These are phyloP conservation scores for Micrastur ruficollis DNA, from an alignment of 2,797 vertebrate genomes.

Conservation along the genomic window DNA sequence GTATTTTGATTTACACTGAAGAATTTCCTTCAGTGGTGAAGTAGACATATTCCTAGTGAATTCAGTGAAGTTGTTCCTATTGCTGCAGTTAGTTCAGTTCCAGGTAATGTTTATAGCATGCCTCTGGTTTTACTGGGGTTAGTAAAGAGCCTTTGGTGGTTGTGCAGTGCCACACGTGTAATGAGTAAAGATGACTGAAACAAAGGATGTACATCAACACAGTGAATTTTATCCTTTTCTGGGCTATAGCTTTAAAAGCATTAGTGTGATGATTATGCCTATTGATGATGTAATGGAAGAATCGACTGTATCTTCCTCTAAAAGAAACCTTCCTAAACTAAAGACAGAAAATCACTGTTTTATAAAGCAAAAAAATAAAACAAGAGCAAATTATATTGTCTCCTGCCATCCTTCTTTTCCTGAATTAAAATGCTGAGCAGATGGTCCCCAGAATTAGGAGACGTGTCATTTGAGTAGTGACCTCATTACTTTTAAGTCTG, in stretches of 20 bases:
- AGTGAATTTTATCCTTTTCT: not conserved
- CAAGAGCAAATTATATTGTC: not conserved
- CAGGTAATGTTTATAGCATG: not conserved
- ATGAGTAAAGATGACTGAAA: not conserved
- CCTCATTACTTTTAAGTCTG: not conserved
- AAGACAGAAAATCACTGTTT: not conserved
- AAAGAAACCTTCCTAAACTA: not conserved
- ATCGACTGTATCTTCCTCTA: not conserved
- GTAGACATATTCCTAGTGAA: not conserved
- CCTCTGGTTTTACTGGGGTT: not conserved
- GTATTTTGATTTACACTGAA: not conserved
- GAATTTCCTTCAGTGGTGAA: not conserved
- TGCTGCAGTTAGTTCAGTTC: not conserved
- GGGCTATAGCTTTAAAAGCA: not conserved
- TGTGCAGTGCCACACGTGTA: not conserved
- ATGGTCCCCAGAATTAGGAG: not conserved
- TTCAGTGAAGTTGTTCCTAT: not conserved
- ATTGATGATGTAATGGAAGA: not conserved
- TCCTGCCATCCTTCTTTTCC: not conserved
- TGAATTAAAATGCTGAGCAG: not conserved
- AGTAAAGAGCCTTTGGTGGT: not conserved
- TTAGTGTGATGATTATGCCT: not conserved
- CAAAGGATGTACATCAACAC: not conserved
- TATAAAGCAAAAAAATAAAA: not conserved
- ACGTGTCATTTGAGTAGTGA: not conserved